phyloP scores from a whole-genome alignment of 1,140 invertebrate species.

The Patella vulgata region DNA sequence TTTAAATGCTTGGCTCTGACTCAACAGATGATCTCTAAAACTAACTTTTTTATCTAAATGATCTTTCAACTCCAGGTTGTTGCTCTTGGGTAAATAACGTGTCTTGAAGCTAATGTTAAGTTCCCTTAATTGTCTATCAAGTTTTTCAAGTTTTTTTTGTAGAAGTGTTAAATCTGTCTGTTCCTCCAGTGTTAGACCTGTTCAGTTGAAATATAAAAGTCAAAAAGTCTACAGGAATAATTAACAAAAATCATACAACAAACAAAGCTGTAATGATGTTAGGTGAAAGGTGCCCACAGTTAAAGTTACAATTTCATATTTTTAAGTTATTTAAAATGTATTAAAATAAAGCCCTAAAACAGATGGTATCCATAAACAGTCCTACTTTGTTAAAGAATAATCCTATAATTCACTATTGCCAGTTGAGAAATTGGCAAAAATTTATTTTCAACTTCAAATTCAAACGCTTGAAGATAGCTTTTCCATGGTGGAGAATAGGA shows the following conservation, averaged over 20 bases:
- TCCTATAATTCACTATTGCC: no score
- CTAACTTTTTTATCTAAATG: slow-evolving; percentile 51
- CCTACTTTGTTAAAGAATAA: no score
- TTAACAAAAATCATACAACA: not conserved
- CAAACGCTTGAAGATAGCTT: no score
- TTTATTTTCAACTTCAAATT: no score
- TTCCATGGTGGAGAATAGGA: no score
- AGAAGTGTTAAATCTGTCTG: slow-evolving; percentile 56
- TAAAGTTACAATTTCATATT: no score
- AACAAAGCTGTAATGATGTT: not conserved
- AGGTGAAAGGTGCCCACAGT: no score
- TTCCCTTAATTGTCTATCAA: slow-evolving; percentile 62
- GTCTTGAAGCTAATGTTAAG: slow-evolving; percentile 58
- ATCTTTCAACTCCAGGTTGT: slow-evolving; percentile 60
- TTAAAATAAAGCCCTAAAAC: no score
- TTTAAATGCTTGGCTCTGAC: slow-evolving; percentile 45
- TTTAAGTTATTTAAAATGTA: no score
- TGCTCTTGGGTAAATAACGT: slow-evolving; percentile 54
- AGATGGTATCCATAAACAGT: no score
- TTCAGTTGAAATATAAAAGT: slow-evolving; percentile 6
- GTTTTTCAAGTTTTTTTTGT: slow-evolving; percentile 49
- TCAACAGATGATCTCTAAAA: slow-evolving; percentile 50
- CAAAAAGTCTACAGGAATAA: not conserved
- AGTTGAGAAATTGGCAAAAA: no score
- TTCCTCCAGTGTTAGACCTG: slow-evolving; percentile 62